Evolutionary conservation across 2,797 vertebrate genomes (phyloP).

Genomic region (Streptopelia turtur): DNA sequence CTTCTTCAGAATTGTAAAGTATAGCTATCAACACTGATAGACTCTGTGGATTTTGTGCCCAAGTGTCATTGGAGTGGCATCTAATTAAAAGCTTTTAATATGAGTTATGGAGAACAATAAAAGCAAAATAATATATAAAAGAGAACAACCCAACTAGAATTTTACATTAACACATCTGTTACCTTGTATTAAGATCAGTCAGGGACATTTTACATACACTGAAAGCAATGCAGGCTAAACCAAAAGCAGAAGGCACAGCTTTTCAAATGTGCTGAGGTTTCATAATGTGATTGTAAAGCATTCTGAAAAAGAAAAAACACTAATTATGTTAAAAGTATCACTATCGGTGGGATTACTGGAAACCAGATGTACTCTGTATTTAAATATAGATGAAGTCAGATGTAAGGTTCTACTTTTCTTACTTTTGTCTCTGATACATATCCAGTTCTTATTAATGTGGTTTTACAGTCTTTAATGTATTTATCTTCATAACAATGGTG

Average conservation of each 20-base stretch:
- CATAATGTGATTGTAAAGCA: not conserved
- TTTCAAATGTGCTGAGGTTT: not conserved
- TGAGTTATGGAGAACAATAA: not conserved
- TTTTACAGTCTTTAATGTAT: not conserved
- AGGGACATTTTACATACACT: not conserved
- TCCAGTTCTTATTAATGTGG: not conserved
- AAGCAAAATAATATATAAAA: not conserved
- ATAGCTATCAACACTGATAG: not conserved
- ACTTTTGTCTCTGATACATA: not conserved
- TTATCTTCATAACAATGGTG: not conserved
- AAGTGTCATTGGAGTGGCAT: not conserved
- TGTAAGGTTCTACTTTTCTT: not conserved
- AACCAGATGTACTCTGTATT: not conserved
- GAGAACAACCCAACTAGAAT: not conserved
- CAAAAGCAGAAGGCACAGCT: constrained; percentile 1
- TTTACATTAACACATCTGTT: not conserved
- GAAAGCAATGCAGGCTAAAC: not conserved
- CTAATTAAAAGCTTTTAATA: not conserved
- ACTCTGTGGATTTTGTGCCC: not conserved
- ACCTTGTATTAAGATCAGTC: not conserved
- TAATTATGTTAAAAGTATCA: not conserved
- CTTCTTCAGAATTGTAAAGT: not conserved
- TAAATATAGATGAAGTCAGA: not conserved
- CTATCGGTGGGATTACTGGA: not conserved
- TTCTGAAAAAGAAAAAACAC: not conserved